phyloP scores from a whole-genome alignment of 2,113 vertebrate species.

The Crotalus horridus region DNA sequence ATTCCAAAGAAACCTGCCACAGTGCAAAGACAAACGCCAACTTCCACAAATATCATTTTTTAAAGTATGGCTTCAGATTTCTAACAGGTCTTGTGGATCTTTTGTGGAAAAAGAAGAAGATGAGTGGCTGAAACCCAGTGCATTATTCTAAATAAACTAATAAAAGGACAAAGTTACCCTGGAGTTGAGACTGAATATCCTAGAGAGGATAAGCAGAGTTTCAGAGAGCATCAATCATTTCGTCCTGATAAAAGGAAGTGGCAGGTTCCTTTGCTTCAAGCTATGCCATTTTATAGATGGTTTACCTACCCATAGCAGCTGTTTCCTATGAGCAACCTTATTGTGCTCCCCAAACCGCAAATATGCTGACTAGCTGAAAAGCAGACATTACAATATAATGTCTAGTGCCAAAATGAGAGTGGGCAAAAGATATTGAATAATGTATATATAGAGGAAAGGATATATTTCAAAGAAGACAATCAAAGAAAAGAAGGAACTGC shows the following conservation, averaged over 20 bases:
- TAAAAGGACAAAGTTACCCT: background rate
- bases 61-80: background rate
- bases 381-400: background rate
- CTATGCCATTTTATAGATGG: background rate
- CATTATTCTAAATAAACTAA: background rate
- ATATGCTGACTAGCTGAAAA: background rate
- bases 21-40: background rate
- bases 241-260: background rate
- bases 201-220: background rate
- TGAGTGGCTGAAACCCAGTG: background rate
- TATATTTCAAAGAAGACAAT: background rate
- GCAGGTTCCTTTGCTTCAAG: background rate
- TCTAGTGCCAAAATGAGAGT: background rate
- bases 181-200: background rate
- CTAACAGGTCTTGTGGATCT: background rate
- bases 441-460: background rate
- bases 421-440: background rate
- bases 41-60: background rate
- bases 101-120: background rate
- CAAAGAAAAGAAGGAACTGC: background rate
- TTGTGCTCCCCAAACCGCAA: background rate
- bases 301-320: background rate
- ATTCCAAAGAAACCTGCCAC: background rate
- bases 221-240: background rate
- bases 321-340: background rate